Evolutionary conservation across 2,888 invertebrate species (phyloP), one percentile per base, ranked within the genome.

Genomic region (Copidosoma aretas): DNA sequence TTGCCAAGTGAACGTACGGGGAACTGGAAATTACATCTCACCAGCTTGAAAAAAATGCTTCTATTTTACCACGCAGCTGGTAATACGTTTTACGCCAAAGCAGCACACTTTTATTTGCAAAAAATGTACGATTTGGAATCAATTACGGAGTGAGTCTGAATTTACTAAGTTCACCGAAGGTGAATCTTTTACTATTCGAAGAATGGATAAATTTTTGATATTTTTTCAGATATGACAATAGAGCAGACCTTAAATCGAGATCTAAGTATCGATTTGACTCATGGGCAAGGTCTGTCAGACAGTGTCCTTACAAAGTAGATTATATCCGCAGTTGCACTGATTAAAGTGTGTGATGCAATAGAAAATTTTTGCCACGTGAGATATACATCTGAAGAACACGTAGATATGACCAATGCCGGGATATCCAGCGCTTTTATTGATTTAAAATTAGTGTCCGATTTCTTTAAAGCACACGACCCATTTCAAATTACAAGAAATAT

Each of bases 171-270:
- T 56, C 25, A 10, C 10, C 4, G 25, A 19, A 1, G n/a, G 21
- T 14, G 21, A 21, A 19, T 53, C 19, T n/a, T 79, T 79, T 64
- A 77, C 78, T 32, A 74, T 78, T 43, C 64, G 73, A 61, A 68
- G 77, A 39, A 65, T 75, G 10, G 66, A 77, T 21, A 77, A 77
- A 71, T 75, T 71, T 71, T 76, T 17, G 76, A 77, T 10, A 73
- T 71, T 60, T 73, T 63, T 74, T 65, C 75, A 2, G 78, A 80
- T 70, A 75, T 76, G 75, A 77, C 73, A 10, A 81, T 81, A 62
- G 80, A 82, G 64, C 79, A 80, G 68, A 68, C 62, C 0, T 63
- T 81, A 12, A n/a, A n/a, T n/a, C n/a, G n/a, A n/a, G n/a, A n/a
- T n/a, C n/a, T n/a, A n/a, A n/a, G n/a, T n/a, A n/a, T n/a, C n/a